Evolutionary conservation across 2,113 vertebrate species (phyloP).

Genomic region (Engraulis encrasicolus): DNA sequence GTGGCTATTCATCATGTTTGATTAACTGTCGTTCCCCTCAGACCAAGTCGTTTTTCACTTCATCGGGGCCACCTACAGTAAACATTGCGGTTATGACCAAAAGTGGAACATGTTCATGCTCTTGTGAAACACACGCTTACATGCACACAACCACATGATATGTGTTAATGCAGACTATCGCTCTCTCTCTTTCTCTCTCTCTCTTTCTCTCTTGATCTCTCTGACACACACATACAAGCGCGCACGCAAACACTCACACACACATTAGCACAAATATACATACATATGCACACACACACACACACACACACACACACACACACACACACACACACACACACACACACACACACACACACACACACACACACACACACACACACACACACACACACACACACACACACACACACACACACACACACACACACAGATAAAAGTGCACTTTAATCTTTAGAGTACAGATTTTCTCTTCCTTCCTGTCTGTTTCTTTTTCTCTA

Average conservation of each 20-base stretch:
- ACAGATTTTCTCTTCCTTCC: slow-evolving; percentile 24
- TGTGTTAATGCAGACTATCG: too few species aligned
- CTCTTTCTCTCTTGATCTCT: too few species aligned
- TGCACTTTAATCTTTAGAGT: not conserved
- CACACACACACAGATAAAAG: not conserved
- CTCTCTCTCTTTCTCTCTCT: too few species aligned
- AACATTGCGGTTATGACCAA: slow-evolving; percentile 29
- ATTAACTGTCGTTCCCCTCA: slow-evolving; percentile 53
- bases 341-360: not conserved
- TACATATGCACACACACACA: not conserved
- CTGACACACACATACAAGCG: too few species aligned
- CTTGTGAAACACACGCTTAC: slow-evolving; percentile 17
- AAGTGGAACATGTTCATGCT: slow-evolving; percentile 36
- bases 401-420: too few species aligned
- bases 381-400: not conserved
- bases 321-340: too few species aligned
- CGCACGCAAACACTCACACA: too few species aligned
- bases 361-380: not conserved
- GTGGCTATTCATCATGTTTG: slow-evolving; percentile 56
- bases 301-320: too few species aligned
- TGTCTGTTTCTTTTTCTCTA: slow-evolving; percentile 38
- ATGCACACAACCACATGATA: too few species aligned
- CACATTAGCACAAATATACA: not conserved
- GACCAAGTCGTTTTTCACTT: slow-evolving; percentile 44
- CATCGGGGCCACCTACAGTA: slow-evolving; percentile 29